Conservation (phyloP, 2,113 vertebrate genomes). For the Clarias batrachus region DNA sequence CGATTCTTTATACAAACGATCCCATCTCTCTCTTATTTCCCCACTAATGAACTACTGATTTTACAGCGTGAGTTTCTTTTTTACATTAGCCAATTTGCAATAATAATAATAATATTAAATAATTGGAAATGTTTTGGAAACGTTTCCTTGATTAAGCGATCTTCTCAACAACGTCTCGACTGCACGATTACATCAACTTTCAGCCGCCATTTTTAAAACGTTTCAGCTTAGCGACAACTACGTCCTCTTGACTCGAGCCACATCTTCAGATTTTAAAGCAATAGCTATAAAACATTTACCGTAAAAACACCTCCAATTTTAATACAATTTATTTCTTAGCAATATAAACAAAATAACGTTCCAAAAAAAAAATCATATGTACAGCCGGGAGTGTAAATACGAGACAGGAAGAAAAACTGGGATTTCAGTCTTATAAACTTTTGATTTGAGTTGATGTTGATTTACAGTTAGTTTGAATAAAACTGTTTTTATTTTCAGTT, state of each 20-base stretch:
- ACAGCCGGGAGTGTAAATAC: conserved; percentile 1
- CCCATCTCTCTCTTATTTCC: neutral
- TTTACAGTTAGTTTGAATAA: neutral
- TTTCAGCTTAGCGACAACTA: neutral
- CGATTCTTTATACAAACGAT: conserved; percentile 36
- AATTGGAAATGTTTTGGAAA: neutral
- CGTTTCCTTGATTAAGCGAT: neutral
- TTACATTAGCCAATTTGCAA: conserved; percentile 20
- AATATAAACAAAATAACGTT: neutral
- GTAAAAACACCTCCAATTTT: neutral
- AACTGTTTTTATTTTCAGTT: neutral
- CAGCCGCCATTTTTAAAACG: neutral
- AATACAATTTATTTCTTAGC: neutral
- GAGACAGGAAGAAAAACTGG: neutral
- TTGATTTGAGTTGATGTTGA: neutral
- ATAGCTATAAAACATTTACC: neutral
- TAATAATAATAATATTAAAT: conserved; percentile 24
- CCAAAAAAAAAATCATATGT: neutral
- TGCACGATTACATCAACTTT: neutral
- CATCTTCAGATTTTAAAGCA: neutral
- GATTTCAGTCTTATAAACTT: neutral
- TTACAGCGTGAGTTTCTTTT: conserved; percentile 2
- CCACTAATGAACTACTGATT: conserved; percentile 13
- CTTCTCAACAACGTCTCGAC: neutral
- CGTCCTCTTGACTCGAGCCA: neutral